These are phyloP conservation scores for Keiferia lycopersicella DNA, from an alignment of 2,888 invertebrate species.

Conservation along the genomic window DNA sequence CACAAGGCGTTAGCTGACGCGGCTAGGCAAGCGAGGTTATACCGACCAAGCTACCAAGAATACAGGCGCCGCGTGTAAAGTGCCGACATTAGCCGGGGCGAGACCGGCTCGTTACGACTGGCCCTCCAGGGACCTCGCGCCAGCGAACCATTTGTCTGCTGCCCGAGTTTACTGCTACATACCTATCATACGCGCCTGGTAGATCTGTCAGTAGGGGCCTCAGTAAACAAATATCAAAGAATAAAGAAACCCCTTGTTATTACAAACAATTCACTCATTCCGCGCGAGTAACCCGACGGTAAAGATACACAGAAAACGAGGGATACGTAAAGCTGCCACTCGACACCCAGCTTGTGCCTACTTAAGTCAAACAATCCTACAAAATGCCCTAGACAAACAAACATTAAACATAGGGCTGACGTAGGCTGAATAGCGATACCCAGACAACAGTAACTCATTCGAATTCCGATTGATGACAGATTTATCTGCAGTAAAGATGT, in stretches of 20 bases:
- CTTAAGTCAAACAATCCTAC: constrained; percentile 61
- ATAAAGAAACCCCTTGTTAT: constrained; percentile 30
- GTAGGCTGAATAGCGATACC: constrained; percentile 40
- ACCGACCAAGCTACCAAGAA: constrained; percentile 19
- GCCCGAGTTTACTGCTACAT: constrained; percentile 42
- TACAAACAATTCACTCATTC: constrained; percentile 27
- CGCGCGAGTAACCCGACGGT: constrained; percentile 26
- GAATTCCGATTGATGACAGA: constrained; percentile 13
- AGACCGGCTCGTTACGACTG: constrained; percentile 52
- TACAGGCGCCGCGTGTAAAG: constrained; percentile 59
- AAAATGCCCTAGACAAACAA: constrained; percentile 67
- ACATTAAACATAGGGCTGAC: constrained; percentile 46
- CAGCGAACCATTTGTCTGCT: constrained; percentile 55
- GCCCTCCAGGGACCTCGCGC: constrained; percentile 51
- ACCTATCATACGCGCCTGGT: constrained; percentile 15
- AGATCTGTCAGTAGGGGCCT: constrained; percentile 21
- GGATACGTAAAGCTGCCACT: constrained; percentile 45
- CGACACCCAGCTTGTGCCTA: constrained; percentile 44
- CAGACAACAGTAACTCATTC: constrained; percentile 22
- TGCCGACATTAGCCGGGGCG: constrained; percentile 53
- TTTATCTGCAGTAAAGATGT: constrained; percentile 18
- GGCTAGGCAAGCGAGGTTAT: constrained; percentile 30
- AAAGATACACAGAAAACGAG: constrained; percentile 33
- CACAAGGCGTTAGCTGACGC: constrained; percentile 40
- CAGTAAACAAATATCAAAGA: constrained; percentile 31